These are phyloP conservation scores for Porites lobata DNA, from an alignment of 92 coral and sea anemone genomes.

Conservation along the genomic window DNA sequence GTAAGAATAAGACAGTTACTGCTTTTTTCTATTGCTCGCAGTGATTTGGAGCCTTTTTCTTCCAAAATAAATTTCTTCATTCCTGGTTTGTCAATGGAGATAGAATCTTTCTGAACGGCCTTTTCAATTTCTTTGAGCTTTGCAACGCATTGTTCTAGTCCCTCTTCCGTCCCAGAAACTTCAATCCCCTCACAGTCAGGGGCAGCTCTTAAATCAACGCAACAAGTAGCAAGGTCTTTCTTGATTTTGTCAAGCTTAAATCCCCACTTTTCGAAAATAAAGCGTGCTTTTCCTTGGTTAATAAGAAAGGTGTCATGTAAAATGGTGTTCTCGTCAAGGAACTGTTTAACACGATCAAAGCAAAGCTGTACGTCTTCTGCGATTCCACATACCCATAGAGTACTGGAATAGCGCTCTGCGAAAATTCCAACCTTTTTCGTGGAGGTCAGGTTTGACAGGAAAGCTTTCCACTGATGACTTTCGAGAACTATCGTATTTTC, in stretches of 20 bases:
- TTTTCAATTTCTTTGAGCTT: slow-evolving; percentile 26
- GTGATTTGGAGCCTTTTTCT: slow-evolving; percentile 20
- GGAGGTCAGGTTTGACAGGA: background rate
- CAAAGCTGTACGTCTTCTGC: slow-evolving; percentile 43
- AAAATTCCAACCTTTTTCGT: background rate
- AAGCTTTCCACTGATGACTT: slow-evolving; percentile 32
- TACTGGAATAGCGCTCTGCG: slow-evolving; percentile 21
- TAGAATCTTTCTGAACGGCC: background rate
- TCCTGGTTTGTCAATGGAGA: slow-evolving; percentile 74
- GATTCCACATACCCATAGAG: slow-evolving; percentile 72
- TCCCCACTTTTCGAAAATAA: slow-evolving; percentile 33
- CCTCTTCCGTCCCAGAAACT: slow-evolving; percentile 77
- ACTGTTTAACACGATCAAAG: slow-evolving; percentile 30
- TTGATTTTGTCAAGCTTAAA: slow-evolving; percentile 16
- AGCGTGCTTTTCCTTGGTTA: slow-evolving; percentile 41
- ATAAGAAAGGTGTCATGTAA: slow-evolving; percentile 19
- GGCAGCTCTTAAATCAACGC: background rate
- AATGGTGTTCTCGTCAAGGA: slow-evolving; percentile 79
- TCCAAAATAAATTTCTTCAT: slow-evolving; percentile 64
- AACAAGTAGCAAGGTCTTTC: background rate
- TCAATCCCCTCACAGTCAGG: slow-evolving; percentile 36
- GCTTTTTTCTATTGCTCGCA: slow-evolving; percentile 25
- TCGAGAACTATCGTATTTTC: slow-evolving; percentile 34
- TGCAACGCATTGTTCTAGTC: slow-evolving; percentile 38
- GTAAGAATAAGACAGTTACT: slow-evolving; percentile 45